Evolutionary conservation across 2,888 invertebrate genomes (phyloP), one percentile per base, ranked within the genome.

Genomic region (Pasiphila rectangulata): DNA sequence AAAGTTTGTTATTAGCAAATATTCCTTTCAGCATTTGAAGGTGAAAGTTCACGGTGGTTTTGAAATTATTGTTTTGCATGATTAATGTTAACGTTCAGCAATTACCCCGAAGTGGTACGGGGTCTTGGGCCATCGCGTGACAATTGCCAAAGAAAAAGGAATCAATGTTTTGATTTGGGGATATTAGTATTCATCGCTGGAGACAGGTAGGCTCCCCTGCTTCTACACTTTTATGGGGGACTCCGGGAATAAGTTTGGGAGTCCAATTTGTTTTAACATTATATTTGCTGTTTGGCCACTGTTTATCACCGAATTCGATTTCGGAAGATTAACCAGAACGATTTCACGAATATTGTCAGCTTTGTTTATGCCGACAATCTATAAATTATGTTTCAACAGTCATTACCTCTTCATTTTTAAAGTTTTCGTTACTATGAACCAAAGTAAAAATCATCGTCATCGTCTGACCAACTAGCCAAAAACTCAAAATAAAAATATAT

Each of bases 51-150:
- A 81, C 59, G 79, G 79, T 63, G 67, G 74, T 73, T 69, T 65
- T 23, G 52, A 75, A 81, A 79, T 79, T 78, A 81, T 78, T 62
- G 67, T 67, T 72, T 62, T 57, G 75, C 77, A 78, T 32, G 16
- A 17, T 17, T 32, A 32, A 32, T 82, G 83, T 73, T 83, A 82
- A 82, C 74, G 58, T 53, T 46, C 46, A 69, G 75, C 73, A 83
- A 85, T 84, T 85, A 85, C 79, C 56, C 43, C 73, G 72, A 75
- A 83, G 78, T 83, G 84, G 83, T 80, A 83, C 82, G 70, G 64
- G 38, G 56, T 54, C 79, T 71, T 63, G 34, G 55, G 56, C 49
- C 62, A 56, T 84, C 71, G 83, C 83, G 83, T 84, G 83, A 67
- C 69, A 57, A 59, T 68, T 61, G 51, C 63, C 63, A 56, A 67